phyloP scores from a whole-genome alignment of 2,113 vertebrate species.

The Rhea americana region DNA sequence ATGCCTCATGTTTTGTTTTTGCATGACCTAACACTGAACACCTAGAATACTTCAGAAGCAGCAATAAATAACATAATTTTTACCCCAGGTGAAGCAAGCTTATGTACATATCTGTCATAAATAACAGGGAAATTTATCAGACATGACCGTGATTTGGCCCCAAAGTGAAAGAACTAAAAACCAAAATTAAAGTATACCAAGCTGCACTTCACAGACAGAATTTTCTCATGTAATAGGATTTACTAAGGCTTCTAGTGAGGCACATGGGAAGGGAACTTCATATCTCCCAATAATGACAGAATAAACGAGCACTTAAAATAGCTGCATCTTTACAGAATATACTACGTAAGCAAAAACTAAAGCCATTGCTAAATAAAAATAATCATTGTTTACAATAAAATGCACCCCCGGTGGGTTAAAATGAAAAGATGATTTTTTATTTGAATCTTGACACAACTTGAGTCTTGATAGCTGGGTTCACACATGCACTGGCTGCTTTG shows the following conservation, averaged over 20 bases:
- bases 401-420: background rate
- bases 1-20: background rate
- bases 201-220: background rate
- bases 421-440: background rate
- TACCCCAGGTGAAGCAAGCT: background rate
- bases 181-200: background rate
- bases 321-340: background rate
- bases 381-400: background rate
- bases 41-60: background rate
- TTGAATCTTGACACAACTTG: background rate
- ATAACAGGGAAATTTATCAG: slow-evolving; percentile 12
- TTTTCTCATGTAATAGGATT: background rate
- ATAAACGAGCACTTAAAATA: background rate
- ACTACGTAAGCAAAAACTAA: background rate
- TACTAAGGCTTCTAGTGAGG: background rate
- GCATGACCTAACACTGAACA: background rate
- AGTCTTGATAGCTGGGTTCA: background rate
- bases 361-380: background rate
- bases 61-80: background rate
- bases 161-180: background rate
- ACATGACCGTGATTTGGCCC: background rate
- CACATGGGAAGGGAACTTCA: background rate
- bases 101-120: background rate
- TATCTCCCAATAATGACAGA: background rate
- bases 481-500: background rate